These are phyloP conservation scores for Armadillidium nasatum DNA, from an alignment of 1,140 invertebrate species.

Conservation along the genomic window DNA sequence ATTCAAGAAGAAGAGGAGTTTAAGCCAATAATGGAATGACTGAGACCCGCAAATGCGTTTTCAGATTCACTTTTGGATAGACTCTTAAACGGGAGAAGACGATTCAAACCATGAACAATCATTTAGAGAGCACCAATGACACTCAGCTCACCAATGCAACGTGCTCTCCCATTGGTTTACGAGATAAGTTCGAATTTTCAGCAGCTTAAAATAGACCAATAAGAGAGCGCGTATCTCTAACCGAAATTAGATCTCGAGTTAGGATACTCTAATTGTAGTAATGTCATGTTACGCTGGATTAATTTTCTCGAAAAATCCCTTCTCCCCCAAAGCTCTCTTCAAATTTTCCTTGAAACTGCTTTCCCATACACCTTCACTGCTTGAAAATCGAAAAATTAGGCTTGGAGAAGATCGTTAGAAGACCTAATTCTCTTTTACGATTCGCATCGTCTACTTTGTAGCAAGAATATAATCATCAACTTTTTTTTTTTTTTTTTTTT, in stretches of 20 bases:
- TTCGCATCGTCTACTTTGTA: neutral
- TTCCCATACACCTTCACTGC: neutral
- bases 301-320: neutral
- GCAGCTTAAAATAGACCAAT: neutral
- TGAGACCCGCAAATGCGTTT: conserved; percentile 18
- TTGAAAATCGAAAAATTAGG: conserved; percentile 2
- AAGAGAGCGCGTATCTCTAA: neutral
- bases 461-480: neutral
- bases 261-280: conserved; percentile 9
- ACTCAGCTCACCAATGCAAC: conserved; percentile 12
- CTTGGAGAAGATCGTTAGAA: neutral
- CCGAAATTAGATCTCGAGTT: neutral
- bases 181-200: conserved; percentile 5
- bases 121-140: conserved; percentile 27
- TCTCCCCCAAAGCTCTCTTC: neutral
- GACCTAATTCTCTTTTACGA: neutral
- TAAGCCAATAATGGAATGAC: conserved; percentile 21
- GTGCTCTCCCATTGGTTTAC: neutral
- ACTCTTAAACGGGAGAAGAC: conserved; percentile 22
- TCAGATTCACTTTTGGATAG: conserved; percentile 27
- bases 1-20: conserved; percentile 10
- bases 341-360: neutral
- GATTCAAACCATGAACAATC: conserved; percentile 25
- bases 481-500: neutral
- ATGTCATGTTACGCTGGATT: conserved; percentile 7